Evolutionary conservation across 1,140 invertebrate genomes (phyloP), one percentile per base, ranked within the genome.

Genomic region (Zaprionus capensis): DNA sequence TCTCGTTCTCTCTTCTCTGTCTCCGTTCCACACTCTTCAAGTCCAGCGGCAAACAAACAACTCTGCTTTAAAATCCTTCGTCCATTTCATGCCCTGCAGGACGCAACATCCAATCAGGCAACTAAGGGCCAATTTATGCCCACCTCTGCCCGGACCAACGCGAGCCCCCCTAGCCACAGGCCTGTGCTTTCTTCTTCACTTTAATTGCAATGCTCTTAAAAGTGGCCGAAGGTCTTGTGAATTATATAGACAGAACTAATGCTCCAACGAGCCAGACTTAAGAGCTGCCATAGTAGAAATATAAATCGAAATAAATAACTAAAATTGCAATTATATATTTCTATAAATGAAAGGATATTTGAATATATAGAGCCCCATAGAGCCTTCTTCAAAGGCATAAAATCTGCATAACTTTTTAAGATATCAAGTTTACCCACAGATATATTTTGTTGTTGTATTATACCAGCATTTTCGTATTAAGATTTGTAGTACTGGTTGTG

Each of bases 1-100:
- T 24, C 24, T 26, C 4, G 24, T 49, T 12, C 20, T 11, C 31
- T 3, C 41, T 26, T 36, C 82, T 68, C 28, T 65, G 38, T 59
- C 55, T 82, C 17, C 41, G 53, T 14, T 22, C 17, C 14, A 22
- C n/a, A 22, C 31, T 69, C 57, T 63, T 78, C 46, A 53, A 56
- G 74, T 68, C 61, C 64, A 41, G 61, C 46, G 9, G 62, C 57
- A 73, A 59, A 79, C 82, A 85, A 79, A 85, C 70, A 75, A 65
- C 74, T 68, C 12, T 56, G 66, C 58, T 31, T 75, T 49, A 64
- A 64, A 57, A 51, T 84, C 65, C 59, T 26, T 56, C 46, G 46
- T 46, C n/a, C 38, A 28, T 51, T 55, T 53, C 46, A 51, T 51
- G 26, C 53, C 24, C 46, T 20, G 46, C 46, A 22, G 20, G 9